Base-by-base conservation (phyloP, 2,113 vertebrate genomes). In the Sphyrna mokarran region DNA sequence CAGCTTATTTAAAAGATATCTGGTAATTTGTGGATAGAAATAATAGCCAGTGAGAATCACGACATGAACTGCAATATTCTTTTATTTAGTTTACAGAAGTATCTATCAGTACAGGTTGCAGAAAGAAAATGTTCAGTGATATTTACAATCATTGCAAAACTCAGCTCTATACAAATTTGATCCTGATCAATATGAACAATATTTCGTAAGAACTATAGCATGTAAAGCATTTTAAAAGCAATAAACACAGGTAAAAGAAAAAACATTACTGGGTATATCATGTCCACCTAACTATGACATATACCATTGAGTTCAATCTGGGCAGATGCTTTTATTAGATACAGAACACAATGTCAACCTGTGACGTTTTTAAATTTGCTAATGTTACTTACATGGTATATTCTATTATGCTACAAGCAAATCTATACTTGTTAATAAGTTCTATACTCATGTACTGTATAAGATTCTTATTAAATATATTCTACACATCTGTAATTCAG, bases 391-490 rank as follows among this genome's bases (percentile, higher is more conserved):
- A 96, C 98, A 98, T 98, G 98, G 98, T 98, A 97, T 97, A 96
- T 97, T 98, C 97, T 98, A 97, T 97, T 97, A 98, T 97, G 98
- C 98, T 98, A 99, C 97, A 98, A 98, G 98, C 98, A 98, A 98
- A 99, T 98, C 98, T 99, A 98, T 98, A 98, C 98, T 86, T 93
- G 89, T 93, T 98, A 97, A 97, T 98, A 97, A 98, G 97, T 98
- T 98, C 98, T 99, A 99, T 98, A 98, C 97, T 98, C 98, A 98
- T 97, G 97, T 97, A 98, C 98, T 99, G 98, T 98, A 98, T 98
- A 98, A 98, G 98, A 98, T 98, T 98, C 98, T 98, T 98, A 99
- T 99, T 99, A 99, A 99, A 99, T 99, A 99, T 99, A 99, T 98
- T 99, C 98, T 99, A 99, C 99, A 99, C 97, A 96, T 98, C 97